Conservation (phyloP, 2,797 vertebrate genomes). For the Chaetodon trifasciatus region DNA sequence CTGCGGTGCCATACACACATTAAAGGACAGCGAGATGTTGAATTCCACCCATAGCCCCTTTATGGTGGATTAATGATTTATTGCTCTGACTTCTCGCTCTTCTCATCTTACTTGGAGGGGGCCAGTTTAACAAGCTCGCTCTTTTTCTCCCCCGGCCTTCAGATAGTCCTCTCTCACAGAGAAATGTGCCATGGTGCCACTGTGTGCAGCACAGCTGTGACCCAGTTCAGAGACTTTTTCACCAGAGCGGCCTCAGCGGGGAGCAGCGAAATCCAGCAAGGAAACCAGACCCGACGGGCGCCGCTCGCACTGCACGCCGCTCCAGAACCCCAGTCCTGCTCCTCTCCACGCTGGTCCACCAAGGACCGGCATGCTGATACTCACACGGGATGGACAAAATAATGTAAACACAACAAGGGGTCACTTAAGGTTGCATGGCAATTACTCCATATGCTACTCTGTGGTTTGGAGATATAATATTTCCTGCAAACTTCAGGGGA, state of each 20-base stretch:
- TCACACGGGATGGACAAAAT: not conserved
- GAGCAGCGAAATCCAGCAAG: constrained; percentile 30
- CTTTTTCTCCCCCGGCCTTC: constrained; percentile 49
- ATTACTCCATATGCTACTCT: not conserved
- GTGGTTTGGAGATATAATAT: not conserved
- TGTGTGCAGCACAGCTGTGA: constrained; percentile 71
- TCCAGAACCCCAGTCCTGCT: constrained; percentile 25
- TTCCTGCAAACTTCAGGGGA: not conserved
- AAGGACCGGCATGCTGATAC: not conserved
- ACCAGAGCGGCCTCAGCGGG: constrained; percentile 46
- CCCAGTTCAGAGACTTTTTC: constrained; percentile 76
- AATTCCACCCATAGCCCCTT: constrained; percentile 38
- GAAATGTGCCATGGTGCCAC: constrained; percentile 62
- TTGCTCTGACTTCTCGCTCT: constrained; percentile 44
- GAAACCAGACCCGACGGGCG: constrained; percentile 21
- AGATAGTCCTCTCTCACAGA: constrained; percentile 47
- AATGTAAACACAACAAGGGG: not conserved
- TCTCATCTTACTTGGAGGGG: constrained; percentile 63
- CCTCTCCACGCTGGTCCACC: not conserved
- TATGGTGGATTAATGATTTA: constrained; percentile 73
- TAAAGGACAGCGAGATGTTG: constrained; percentile 29
- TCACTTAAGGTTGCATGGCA: not conserved
- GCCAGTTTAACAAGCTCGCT: constrained; percentile 61
- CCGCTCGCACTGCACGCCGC: not conserved
- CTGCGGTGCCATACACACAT: constrained; percentile 23